Percentiles rank a stretch among this genome's conserved stretches.
These are phyloP conservation scores for Cossypha heuglini DNA, from an alignment of 2,797 vertebrate genomes.

Conservation along the genomic window DNA sequence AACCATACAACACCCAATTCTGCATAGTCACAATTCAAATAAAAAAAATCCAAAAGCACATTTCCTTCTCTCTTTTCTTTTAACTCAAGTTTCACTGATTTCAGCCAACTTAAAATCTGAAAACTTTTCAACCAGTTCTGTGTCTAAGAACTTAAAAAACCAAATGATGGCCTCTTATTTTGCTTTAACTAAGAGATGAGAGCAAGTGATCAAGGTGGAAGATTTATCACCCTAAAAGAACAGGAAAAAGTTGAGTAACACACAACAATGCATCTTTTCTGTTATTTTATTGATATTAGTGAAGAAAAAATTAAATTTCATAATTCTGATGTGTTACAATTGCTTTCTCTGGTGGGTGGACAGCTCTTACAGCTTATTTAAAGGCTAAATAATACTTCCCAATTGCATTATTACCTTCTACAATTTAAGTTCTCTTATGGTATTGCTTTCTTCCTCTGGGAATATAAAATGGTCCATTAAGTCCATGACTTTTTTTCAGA, in stretches of 20 bases:
- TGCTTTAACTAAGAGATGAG: not conserved
- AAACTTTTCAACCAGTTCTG: not conserved
- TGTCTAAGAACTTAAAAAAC: not conserved
- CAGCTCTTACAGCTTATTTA: slow-evolving; percentile 13
- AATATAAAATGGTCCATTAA: slow-evolving; percentile 54
- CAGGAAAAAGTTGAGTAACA: not conserved
- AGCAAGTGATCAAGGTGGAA: not conserved
- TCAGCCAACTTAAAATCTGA: not conserved
- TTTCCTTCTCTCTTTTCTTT: not conserved
- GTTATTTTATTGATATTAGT: slow-evolving; percentile 73
- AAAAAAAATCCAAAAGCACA: not conserved
- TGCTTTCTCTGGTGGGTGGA: slow-evolving; percentile 48
- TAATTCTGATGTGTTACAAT: slow-evolving; percentile 57
- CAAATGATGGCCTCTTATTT: not conserved
- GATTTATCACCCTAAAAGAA: not conserved
- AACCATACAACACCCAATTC: not conserved
- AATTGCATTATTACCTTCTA: not conserved
- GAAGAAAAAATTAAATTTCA: slow-evolving; percentile 64
- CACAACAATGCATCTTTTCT: not conserved
- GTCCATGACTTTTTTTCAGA: not conserved
- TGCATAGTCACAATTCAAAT: not conserved
- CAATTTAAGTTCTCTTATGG: slow-evolving; percentile 53
- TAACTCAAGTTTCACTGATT: not conserved
- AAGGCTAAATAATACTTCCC: slow-evolving; percentile 46
- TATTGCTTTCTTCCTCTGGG: slow-evolving; percentile 73